Evolutionary conservation across 1,140 invertebrate genomes (phyloP).

Genomic region (Matsumurasca onukii): DNA sequence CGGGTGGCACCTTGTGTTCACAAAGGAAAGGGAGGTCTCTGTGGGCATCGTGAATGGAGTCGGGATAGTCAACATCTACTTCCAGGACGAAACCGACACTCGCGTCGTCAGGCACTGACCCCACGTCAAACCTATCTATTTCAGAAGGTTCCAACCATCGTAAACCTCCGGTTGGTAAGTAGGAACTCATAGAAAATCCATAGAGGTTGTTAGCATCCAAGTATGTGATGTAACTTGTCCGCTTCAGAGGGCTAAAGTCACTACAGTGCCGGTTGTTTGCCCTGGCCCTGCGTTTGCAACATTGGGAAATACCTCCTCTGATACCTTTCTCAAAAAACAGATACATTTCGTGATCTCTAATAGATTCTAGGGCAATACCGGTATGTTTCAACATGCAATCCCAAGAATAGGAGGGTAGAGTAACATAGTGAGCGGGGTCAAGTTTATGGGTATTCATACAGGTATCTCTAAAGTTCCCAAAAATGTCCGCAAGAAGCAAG

Average conservation of each 20-base stretch:
- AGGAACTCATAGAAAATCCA: not conserved
- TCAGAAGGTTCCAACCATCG: not conserved
- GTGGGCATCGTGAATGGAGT: not conserved
- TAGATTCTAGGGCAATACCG: not conserved
- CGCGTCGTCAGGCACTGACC: not conserved
- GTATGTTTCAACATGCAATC: not conserved
- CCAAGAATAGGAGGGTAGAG: not conserved
- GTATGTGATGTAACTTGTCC: not conserved
- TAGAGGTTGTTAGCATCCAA: no score
- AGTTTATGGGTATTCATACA: constrained; percentile 1
- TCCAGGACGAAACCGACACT: not conserved
- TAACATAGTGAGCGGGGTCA: not conserved
- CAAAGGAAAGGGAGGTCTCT: not conserved
- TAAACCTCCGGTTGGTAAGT: not conserved
- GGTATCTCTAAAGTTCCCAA: not conserved
- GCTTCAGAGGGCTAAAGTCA: not conserved
- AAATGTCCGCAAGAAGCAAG: not conserved
- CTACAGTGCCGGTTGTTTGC: not conserved
- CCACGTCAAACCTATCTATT: not conserved
- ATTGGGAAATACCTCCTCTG: no score
- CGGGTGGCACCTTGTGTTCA: not conserved
- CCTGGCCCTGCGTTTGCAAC: no score
- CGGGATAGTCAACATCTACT: not conserved
- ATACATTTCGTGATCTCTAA: no score
- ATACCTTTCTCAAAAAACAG: no score